These are phyloP conservation scores for Crypturellus undulatus DNA, from an alignment of 2,113 vertebrate species.

Conservation along the genomic window DNA sequence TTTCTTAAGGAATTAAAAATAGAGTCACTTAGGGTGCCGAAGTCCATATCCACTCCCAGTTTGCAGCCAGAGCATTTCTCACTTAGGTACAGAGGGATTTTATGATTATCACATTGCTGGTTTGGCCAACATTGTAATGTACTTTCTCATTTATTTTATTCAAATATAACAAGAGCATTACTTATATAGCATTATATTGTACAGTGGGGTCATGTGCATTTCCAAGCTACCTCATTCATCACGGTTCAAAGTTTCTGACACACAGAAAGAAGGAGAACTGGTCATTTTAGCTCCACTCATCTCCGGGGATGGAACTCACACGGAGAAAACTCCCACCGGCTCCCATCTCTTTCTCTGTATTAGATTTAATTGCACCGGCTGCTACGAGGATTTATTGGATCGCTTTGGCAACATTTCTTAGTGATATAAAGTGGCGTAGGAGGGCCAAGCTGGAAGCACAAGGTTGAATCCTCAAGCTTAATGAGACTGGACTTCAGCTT, in stretches of 20 bases:
- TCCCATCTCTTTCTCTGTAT: not conserved
- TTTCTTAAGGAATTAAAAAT: conserved; percentile 9
- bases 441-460: conserved; percentile 48
- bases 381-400: conserved; percentile 35
- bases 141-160: not conserved
- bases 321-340: not conserved
- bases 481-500: not conserved
- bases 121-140: fast-evolving
- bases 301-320: not conserved
- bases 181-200: not conserved
- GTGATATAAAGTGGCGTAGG: not conserved
- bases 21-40: not conserved
- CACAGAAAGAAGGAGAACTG: not conserved
- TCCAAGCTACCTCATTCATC: not conserved
- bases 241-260: too few relatives aligned
- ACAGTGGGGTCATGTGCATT: fast-evolving
- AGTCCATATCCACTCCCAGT: not conserved
- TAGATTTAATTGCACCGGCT: conserved; percentile 43
- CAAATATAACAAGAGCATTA: not conserved
- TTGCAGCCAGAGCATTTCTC: not conserved
- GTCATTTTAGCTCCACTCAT: not conserved
- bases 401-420: conserved; percentile 25
- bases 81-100: fast-evolving
- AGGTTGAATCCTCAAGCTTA: conserved; percentile 36
- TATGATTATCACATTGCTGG: not conserved